Evolutionary conservation across 1,140 invertebrate species (phyloP).

Genomic region (Drosophila seguyi): DNA sequence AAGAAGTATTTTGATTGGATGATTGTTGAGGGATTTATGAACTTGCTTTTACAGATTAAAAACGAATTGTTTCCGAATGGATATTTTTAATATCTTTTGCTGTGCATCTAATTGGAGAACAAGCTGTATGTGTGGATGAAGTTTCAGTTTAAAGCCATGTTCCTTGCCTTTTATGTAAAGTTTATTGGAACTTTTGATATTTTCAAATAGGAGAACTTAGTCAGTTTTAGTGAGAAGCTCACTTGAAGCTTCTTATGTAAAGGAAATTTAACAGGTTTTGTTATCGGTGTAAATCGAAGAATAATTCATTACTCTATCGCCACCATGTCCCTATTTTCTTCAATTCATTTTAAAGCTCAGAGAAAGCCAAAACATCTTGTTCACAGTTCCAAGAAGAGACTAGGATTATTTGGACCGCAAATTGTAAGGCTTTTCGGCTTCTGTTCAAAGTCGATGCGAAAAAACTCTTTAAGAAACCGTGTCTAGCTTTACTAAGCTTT

Average conservation of each 20-base stretch:
- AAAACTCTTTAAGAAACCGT: conserved; percentile 21
- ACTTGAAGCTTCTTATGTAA: neutral
- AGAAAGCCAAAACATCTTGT: conserved; percentile 1
- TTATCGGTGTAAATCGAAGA: neutral
- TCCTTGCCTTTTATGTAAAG: too few species aligned
- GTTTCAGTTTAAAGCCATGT: neutral
- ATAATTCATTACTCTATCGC: neutral
- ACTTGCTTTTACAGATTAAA: conserved; percentile 19
- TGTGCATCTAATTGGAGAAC: neutral
- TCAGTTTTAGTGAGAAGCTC: neutral
- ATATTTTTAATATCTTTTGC: too few species aligned
- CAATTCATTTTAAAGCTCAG: neutral
- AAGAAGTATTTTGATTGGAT: conserved; percentile 8
- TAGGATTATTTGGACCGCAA: conserved; percentile 1
- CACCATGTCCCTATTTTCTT: neutral
- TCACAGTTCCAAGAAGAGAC: conserved; percentile 13
- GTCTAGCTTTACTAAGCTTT: conserved; percentile 8
- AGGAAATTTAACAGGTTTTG: neutral
- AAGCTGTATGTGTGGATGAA: neutral
- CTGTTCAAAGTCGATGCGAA: conserved; percentile 12
- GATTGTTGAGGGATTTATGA: conserved; percentile 30
- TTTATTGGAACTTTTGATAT: neutral
- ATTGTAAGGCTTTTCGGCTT: neutral
- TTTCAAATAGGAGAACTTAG: neutral
- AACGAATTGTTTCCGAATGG: neutral